These are phyloP conservation scores for Callimorpha dominula DNA, from an alignment of 2,888 invertebrate genomes.

Conservation along the genomic window DNA sequence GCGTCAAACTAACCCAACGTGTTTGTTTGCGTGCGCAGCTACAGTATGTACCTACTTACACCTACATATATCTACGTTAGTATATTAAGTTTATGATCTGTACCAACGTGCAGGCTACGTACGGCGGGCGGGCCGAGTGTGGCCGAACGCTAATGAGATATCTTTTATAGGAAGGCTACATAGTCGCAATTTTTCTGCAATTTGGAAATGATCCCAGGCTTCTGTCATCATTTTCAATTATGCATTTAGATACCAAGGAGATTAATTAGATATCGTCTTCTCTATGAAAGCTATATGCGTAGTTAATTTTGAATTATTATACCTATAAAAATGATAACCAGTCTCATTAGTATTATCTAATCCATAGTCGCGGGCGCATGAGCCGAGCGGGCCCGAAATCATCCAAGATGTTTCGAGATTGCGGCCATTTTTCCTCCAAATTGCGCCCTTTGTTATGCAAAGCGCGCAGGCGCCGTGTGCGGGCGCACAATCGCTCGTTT, in stretches of 20 bases:
- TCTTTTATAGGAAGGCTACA: no score
- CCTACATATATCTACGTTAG: no score
- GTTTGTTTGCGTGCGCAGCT: no score
- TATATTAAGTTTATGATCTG: no score
- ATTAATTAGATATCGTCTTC: background rate
- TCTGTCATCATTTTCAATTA: background rate
- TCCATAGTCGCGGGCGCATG: slow-evolving; percentile 60
- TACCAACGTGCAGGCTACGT: no score
- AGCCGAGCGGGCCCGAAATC: slow-evolving; percentile 62
- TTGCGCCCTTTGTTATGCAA: slow-evolving; percentile 86
- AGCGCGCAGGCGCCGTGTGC: slow-evolving; percentile 85
- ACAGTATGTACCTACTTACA: no score
- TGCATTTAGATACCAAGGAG: background rate
- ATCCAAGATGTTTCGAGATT: slow-evolving; percentile 76
- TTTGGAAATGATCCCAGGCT: no score
- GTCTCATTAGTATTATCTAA: slow-evolving; percentile 32
- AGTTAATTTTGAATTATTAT: slow-evolving; percentile 4
- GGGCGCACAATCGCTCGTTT: slow-evolving; percentile 79
- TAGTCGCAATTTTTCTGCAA: no score
- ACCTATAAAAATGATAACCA: slow-evolving; percentile 7
- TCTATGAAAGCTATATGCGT: background rate
- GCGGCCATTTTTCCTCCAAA: slow-evolving; percentile 85
- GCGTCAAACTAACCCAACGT: no score
- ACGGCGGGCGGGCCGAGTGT: no score
- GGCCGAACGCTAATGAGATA: no score